Evolutionary conservation across 2,797 vertebrate species (phyloP), one percentile per base, ranked within the genome.

Genomic region (Lithobates pipiens): DNA sequence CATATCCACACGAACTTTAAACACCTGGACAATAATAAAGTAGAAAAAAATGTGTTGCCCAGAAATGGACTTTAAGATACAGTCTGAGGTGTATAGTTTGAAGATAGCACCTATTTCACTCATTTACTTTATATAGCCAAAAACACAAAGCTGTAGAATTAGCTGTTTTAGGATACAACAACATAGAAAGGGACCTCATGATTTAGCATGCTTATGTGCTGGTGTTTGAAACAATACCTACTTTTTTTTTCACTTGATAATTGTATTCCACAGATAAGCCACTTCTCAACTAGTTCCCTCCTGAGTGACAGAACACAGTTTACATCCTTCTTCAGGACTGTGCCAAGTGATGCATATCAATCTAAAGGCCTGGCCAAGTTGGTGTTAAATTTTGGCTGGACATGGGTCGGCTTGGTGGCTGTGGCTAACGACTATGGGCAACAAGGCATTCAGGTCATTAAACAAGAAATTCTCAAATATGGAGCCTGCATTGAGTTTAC

Each of bases 301-400:
- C 92, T 97, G 72, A 92, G 96, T 77, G 96, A 93, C 88, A 95
- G 95, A 88, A 96, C 95, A 89, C 96, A 96, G 90, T 97, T 97
- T 88, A 95, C 95, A 10, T 95, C 96, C 39, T 97, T 96, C 86
- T 90, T 97, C 54, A 91, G 93, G 76, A 95, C 93, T 73, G 93
- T 96, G 44, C 93, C 95, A 68, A 96, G 92, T 13, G 96, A 97
- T 72, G 85, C 86, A 5, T 92, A 94, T 88, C 96, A 96, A 88
- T 96, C 93, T 0, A 57, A 82, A 0, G 96, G 95, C 4, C 95
- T 97, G 91, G 95, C 96, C 23, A 73, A 90, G 44, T 89, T 97
- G 61, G 95, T 96, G 83, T 90, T 94, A 1, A 94, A 93, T 89
- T 97, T 97, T 2, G 95, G 95, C 25, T 97, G 97, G 96, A 95